Evolutionary conservation across 2,888 invertebrate genomes (phyloP), one percentile per base, ranked within the genome.

Genomic region (Drosophila quinaria): DNA sequence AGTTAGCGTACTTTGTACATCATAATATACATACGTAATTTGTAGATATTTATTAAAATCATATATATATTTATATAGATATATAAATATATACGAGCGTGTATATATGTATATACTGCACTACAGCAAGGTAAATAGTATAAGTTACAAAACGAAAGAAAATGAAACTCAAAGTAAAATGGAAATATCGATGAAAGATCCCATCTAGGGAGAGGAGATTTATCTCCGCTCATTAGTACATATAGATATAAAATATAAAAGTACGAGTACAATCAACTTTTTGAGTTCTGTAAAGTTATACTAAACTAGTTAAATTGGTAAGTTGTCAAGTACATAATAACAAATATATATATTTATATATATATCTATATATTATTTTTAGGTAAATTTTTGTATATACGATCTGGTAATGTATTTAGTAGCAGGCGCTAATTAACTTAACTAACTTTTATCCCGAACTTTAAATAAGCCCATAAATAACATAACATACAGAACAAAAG

Each of bases 41-140:
- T 61, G 61, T 75, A 71, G 51, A 52, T 70, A 68, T 62, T 74
- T 65, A 54, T 60, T 71, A 55, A 60, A 78, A 77, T 64, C 35
- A 67, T 59, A 70, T 67, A 60, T 42, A 44, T 60, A 50, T 70
- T 70, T 59, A 65, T 17, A 54, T 46, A 37, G 13, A 29, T 15
- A 44, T 41, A 44, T 62, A 60, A 55, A 60, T 66, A 50, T 42
- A 59, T 50, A 50, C 39, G 59, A 61, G 68, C 67, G 68, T 59
- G 50, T 66, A 72, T 69, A 68, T 75, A 68, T 70, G 64, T 73
- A 54, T 68, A 70, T 22, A 70, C 59, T 76, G 74, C 74, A 73
- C 81, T 84, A 85, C 89, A 74, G 87, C 90, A 83, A 82, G 87
- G 76, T 82, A 76, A 81, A 74, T 76, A 42, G 47, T 58, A 63